These are phyloP conservation scores for Pseudorhombus dupliciocellatus DNA, from an alignment of 2,113 vertebrate species.

Conservation along the genomic window DNA sequence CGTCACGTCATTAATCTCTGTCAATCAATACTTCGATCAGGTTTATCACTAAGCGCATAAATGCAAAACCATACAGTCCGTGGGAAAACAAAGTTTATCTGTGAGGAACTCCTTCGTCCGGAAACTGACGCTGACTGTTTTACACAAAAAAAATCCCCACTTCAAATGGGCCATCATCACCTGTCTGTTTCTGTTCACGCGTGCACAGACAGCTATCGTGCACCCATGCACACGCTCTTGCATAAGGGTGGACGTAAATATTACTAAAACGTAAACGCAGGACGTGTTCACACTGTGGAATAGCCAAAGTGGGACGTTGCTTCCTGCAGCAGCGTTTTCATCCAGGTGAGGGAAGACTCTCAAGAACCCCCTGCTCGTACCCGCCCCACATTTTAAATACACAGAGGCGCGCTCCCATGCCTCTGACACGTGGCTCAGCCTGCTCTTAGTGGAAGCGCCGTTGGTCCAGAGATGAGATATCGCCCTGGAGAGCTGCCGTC, in stretches of 20 bases:
- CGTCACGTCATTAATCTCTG: conserved; percentile 84
- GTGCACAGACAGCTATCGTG: neutral
- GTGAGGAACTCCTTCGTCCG: conserved; percentile 38
- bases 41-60: conserved; percentile 82
- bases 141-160: conserved; percentile 15
- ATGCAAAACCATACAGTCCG: conserved; percentile 79
- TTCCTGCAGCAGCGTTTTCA: neutral
- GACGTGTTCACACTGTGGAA: neutral
- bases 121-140: conserved; percentile 29
- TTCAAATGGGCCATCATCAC: conserved; percentile 5
- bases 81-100: conserved; percentile 80
- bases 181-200: conserved; percentile 17
- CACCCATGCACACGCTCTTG: conserved; percentile 9
- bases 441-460: conserved; percentile 78
- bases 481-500: conserved; percentile 59
- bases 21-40: conserved; percentile 85
- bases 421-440: conserved; percentile 70
- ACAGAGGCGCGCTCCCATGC: conserved; percentile 69
- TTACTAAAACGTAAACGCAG: neutral
- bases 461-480: conserved; percentile 76
- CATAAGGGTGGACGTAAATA: neutral
- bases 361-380: conserved; percentile 51
- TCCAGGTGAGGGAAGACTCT: neutral
- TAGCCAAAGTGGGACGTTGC: neutral
- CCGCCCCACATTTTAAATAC: conserved; percentile 69